Conservation (phyloP, 1,140 invertebrate species). For the Apis cerana region DNA sequence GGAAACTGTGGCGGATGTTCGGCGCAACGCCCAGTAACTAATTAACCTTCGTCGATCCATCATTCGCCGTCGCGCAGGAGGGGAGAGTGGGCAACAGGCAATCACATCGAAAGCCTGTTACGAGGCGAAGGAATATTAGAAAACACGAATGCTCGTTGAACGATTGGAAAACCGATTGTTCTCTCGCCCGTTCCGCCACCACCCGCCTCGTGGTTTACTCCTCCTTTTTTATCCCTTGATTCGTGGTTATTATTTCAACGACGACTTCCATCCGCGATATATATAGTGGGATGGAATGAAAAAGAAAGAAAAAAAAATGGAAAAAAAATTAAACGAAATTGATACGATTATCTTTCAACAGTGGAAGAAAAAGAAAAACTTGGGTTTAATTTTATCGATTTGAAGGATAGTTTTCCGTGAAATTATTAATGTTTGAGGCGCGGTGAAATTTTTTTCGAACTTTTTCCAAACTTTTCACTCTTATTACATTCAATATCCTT, state of each 20-base stretch:
- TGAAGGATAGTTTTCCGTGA: no score
- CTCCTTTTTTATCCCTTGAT: background rate
- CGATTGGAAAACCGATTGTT: slow-evolving; percentile 43
- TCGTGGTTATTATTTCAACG: slow-evolving; percentile 29
- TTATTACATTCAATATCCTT: no score
- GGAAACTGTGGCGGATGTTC: slow-evolving; percentile 47
- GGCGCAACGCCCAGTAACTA: slow-evolving; percentile 38
- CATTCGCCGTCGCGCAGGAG: slow-evolving; percentile 31
- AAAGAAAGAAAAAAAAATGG: no score
- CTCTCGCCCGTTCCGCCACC: background rate
- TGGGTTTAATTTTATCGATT: no score
- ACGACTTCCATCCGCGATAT: slow-evolving; percentile 8
- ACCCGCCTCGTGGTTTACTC: background rate
- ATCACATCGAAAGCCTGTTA: slow-evolving; percentile 45
- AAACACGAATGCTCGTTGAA: slow-evolving; percentile 20
- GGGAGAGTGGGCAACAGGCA: slow-evolving; percentile 15
- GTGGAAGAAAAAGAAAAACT: no score
- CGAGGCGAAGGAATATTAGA: slow-evolving; percentile 44
- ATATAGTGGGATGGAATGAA: no score
- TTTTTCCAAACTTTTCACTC: no score
- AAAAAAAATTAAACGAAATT: no score
- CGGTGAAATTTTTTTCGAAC: no score
- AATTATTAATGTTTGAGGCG: no score
- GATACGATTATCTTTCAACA: no score
- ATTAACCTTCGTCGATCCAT: slow-evolving; percentile 51